A percentile compares a stretch with the other conserved stretches of the same genome.
Evolutionary conservation across 2,113 vertebrate species (phyloP).

Genomic region (Reinhardtius hippoglossoides): DNA sequence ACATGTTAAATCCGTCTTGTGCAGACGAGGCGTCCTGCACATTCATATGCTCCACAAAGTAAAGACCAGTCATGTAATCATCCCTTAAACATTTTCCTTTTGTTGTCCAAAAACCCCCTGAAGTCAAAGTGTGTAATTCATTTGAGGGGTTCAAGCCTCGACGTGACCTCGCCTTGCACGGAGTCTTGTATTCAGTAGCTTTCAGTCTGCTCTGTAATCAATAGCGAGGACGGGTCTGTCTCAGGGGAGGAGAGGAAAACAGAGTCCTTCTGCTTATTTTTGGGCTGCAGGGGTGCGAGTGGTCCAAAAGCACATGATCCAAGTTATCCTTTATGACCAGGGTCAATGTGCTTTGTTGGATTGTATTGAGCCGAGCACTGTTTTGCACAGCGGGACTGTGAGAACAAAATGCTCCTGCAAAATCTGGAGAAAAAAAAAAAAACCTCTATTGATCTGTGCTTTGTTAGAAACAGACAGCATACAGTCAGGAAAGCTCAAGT

Average conservation of each 20-base stretch:
- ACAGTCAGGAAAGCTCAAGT: background rate
- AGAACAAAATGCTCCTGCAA: slow-evolving; percentile 58
- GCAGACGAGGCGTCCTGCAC: background rate
- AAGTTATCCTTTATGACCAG: slow-evolving; percentile 41
- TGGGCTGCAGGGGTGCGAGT: slow-evolving; percentile 30
- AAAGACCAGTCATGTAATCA: slow-evolving; percentile 12
- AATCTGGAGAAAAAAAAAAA: background rate
- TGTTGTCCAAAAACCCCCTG: slow-evolving; percentile 34
- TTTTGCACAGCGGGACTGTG: slow-evolving; percentile 47
- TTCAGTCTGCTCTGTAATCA: slow-evolving; percentile 67
- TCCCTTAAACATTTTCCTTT: slow-evolving; percentile 13
- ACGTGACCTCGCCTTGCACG: slow-evolving; percentile 54
- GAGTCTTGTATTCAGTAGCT: slow-evolving; percentile 58
- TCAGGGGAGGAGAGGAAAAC: slow-evolving; percentile 52
- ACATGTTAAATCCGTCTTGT: background rate
- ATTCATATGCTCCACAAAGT: background rate
- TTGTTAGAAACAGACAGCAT: background rate
- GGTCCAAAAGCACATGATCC: slow-evolving; percentile 48
- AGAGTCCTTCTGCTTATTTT: slow-evolving; percentile 38
- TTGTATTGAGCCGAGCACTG: slow-evolving; percentile 49
- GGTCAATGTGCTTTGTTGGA: slow-evolving; percentile 63
- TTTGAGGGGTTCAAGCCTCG: slow-evolving; percentile 46
- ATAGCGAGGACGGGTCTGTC: slow-evolving; percentile 60
- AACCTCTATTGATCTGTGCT: background rate
- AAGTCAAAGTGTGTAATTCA: slow-evolving; percentile 48